Percentiles rank a stretch among this genome's conserved stretches.
Conservation (phyloP, 1,140 invertebrate species). For the Drosophila lini region DNA sequence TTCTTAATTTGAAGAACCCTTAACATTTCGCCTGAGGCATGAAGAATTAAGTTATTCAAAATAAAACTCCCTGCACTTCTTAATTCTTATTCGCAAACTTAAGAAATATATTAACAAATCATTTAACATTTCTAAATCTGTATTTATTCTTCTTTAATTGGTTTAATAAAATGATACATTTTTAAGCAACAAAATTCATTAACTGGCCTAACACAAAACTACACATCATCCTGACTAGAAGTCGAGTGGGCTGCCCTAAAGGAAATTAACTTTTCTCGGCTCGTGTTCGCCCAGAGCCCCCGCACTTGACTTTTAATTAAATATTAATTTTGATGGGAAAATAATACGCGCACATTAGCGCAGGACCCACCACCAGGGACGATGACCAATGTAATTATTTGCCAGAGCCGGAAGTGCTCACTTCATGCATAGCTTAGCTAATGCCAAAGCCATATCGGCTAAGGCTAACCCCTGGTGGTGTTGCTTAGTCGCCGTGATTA, state of each 20-base stretch:
- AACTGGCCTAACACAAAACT: not conserved
- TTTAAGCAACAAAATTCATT: not conserved
- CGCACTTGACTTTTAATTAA: conserved; percentile 71
- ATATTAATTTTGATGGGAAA: conserved; percentile 78
- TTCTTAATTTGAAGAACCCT: too few species aligned
- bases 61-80: not conserved
- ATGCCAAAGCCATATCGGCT: conserved; percentile 19
- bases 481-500: conserved; percentile 77
- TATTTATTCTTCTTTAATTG: not conserved
- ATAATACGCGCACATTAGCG: conserved; percentile 70
- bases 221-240: conserved; percentile 14
- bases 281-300: conserved; percentile 15
- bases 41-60: too few species aligned
- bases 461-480: conserved; percentile 23
- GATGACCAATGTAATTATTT: conserved; percentile 81
- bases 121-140: too few species aligned
- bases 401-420: conserved; percentile 62
- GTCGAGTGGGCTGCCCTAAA: not conserved
- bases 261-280: conserved; percentile 27
- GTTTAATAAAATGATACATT: not conserved
- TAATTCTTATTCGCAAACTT: not conserved
- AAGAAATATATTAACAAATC: too few species aligned
- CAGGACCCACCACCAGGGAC: conserved; percentile 35
- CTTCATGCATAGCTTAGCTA: conserved; percentile 39
- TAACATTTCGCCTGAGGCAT: too few species aligned